Evolutionary conservation across 2,888 invertebrate genomes (phyloP), one percentile per base, ranked within the genome.

Genomic region (Drosophila pegasa): DNA sequence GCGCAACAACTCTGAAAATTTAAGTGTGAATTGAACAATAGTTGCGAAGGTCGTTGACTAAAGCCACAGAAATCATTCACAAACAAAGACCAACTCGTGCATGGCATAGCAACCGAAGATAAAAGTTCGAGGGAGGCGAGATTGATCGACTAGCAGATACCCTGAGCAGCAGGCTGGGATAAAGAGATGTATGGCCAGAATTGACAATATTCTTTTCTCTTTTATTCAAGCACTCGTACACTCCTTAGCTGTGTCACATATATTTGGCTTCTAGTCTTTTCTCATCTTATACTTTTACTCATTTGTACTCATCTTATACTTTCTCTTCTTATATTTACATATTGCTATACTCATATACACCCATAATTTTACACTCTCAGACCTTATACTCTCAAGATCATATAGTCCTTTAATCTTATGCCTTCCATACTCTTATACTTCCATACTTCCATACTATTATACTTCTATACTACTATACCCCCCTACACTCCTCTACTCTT

Each of bases 21-120:
- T 66, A 66, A 78, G 78, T 78, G 67, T 38, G 74, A 74, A 66
- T 73, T 57, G 66, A 47, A 60, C 56, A 50, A 74, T 73, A 73
- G 56, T 60, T 52, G 55, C 61, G 51, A 41, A 74, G 61, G 40
- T 73, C 59, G 20, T 57, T 65, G 55, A 38, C 40, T 57, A 50
- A 60, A 50, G 22, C 55, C 14, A 31, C 20, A 40, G 51, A 55
- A 59, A 64, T 40, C 41, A 47, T 64, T 59, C 25, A 16, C 43
- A 45, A 45, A 45, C 43, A 45, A 16, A 45, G 43, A 33, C 52
- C 41, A 69, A 59, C 10, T 18, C 40, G 25, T 25, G 18, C 38
- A 12, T 12, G 29, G 38, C 29, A 31, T 10, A 16, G 38, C 14
- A 29, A 22, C 16, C 14, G 22, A n/a, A 25, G 9, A 43, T 18